These are phyloP conservation scores for Seriola aureovittata DNA, from an alignment of 2,113 vertebrate species.

Conservation along the genomic window DNA sequence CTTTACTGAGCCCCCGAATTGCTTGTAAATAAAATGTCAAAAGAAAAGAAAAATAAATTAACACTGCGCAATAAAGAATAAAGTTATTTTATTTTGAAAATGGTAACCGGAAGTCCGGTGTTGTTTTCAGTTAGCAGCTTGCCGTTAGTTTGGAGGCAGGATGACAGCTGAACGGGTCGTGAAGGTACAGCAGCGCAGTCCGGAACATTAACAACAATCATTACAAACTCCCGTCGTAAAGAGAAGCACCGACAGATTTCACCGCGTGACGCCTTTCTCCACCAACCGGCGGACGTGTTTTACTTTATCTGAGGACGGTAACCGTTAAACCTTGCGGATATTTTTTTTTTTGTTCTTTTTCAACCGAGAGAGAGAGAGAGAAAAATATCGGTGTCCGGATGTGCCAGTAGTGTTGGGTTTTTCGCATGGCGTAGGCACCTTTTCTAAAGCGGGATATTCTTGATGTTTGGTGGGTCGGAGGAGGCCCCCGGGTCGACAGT, in stretches of 20 bases:
- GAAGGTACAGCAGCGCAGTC: constrained; percentile 49
- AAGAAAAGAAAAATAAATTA: not conserved
- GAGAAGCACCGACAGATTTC: constrained; percentile 7
- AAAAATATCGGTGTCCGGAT: constrained; percentile 69
- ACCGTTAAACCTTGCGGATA: constrained; percentile 47
- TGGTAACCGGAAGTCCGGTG: not conserved
- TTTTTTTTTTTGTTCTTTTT: constrained; percentile 3
- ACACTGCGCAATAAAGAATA: no score
- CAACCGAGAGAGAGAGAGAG: constrained; percentile 16
- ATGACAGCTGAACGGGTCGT: constrained; percentile 72
- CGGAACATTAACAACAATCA: constrained; percentile 16
- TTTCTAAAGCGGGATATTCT: constrained; percentile 66
- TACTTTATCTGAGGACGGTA: constrained; percentile 7
- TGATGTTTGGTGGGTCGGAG: constrained; percentile 71
- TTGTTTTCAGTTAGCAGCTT: not conserved
- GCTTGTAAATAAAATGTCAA: not conserved
- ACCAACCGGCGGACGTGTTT: not conserved
- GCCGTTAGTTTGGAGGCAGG: constrained; percentile 3
- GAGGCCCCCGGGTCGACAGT: constrained; percentile 70
- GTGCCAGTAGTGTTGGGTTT: constrained; percentile 65
- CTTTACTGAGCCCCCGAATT: no score
- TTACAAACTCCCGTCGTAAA: constrained; percentile 20
- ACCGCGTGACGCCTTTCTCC: not conserved
- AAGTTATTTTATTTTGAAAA: constrained; percentile 43
- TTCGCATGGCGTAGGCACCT: constrained; percentile 83